A percentile compares a stretch with the other conserved stretches of the same genome.
Evolutionary conservation across 2,797 vertebrate species (phyloP).

Genomic region (Sebastes cheni): DNA sequence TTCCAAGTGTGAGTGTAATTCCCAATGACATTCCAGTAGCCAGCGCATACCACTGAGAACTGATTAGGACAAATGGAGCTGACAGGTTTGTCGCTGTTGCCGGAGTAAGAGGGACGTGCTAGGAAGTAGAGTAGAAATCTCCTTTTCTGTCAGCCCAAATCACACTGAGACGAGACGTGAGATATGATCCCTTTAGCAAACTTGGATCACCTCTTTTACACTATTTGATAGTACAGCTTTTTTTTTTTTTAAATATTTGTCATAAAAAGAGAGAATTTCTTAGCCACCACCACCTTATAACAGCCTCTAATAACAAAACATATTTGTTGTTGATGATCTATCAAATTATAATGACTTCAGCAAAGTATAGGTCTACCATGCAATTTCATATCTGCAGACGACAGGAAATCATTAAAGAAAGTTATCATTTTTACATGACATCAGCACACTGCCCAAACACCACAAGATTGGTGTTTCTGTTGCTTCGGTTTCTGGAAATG

Average conservation of each 20-base stretch:
- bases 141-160: conserved; percentile 34
- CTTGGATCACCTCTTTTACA: background rate
- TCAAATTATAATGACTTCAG: background rate
- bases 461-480: conserved; percentile 30
- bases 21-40: conserved; percentile 62
- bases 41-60: conserved; percentile 61
- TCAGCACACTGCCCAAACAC: conserved; percentile 39
- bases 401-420: conserved; percentile 26
- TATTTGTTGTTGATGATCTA: background rate
- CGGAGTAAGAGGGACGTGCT: conserved; percentile 24
- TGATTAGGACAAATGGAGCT: conserved; percentile 73
- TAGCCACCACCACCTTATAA: background rate
- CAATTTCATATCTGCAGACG: conserved; percentile 9
- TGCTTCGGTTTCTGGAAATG: conserved; percentile 26
- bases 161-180: background rate
- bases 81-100: conserved; percentile 71
- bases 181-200: conserved; percentile 19
- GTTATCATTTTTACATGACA: conserved; percentile 29
- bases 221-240: background rate
- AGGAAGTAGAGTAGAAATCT: conserved; percentile 55
- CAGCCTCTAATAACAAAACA: background rate
- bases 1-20: conserved; percentile 69
- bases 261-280: background rate
- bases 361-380: background rate
- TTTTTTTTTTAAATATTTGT: background rate